Percentiles rank a stretch among this genome's conserved stretches.
Conservation (phyloP, 2,888 invertebrate genomes). For the Dendrolimus pini region DNA sequence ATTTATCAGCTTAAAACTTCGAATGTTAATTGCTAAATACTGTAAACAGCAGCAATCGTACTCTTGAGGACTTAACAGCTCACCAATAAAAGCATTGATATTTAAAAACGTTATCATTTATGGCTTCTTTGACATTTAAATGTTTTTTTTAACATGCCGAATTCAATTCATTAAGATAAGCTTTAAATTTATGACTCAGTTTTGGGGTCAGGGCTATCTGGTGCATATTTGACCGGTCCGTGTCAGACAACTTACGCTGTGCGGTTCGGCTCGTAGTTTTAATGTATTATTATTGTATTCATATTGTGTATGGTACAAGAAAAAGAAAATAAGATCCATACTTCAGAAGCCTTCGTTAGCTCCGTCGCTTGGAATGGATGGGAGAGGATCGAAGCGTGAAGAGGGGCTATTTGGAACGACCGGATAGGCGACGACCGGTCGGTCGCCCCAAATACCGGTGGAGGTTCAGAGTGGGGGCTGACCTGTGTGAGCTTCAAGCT, state of each 20-base stretch:
- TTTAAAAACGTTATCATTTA: neutral
- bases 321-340: constrained; percentile 1
- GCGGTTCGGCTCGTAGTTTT: constrained; percentile 17
- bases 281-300: constrained; percentile 27
- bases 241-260: constrained; percentile 29
- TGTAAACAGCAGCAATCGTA: too few relatives aligned
- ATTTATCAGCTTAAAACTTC: too few relatives aligned
- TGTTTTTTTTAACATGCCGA: constrained; percentile 2
- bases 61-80: too few relatives aligned
- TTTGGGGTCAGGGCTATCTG: constrained; percentile 56
- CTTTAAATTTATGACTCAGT: constrained; percentile 30
- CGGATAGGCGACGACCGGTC: too few relatives aligned
- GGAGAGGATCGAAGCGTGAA: too few relatives aligned
- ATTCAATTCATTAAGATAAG: constrained; percentile 7
- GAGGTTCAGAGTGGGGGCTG: too few relatives aligned
- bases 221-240: constrained; percentile 38
- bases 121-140: constrained; percentile 3
- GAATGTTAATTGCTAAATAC: too few relatives aligned
- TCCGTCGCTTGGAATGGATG: too few relatives aligned
- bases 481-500: too few relatives aligned
- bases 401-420: too few relatives aligned
- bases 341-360: too few relatives aligned
- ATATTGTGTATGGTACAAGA: constrained; percentile 15
- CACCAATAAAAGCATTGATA: constrained; percentile 1
- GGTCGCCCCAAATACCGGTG: too few relatives aligned